Evolutionary conservation across 2,888 invertebrate species (phyloP), one percentile per base, ranked within the genome.

Genomic region (Gasteruption jaculator): DNA sequence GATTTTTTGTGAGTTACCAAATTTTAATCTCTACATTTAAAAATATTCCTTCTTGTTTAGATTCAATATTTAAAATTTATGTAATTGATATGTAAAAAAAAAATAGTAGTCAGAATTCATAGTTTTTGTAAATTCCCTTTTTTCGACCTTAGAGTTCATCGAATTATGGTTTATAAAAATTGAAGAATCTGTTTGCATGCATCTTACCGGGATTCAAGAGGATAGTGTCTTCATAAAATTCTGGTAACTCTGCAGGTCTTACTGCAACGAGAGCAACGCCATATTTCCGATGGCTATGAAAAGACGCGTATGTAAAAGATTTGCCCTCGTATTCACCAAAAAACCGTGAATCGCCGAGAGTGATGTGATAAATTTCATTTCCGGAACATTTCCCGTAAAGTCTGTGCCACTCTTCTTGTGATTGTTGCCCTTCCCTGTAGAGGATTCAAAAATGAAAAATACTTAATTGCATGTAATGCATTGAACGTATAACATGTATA

Each of bases 301-400:
- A 97, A 67, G 94, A 95, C 52, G 97, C 96, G 71, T 95, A 97
- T n/a, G 95, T 96, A 74, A 97, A 99, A 73, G 94, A 94, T 74
- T 97, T 97, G 39, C 96, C 96, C 71, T 95, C 92, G 72, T 95
- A 97, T 74, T 97, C 97, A 18, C 95, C 94, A 68, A 97, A 97
- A 75, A 99, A 97, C 50, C 94, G 82, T 61, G 93, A 93, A 67
- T 95, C 94, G 12, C 90, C 90, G 42, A 96, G 80, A 45, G 88
- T 83, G 55, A 97, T 97, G 73, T 97, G 95, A 75, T 97, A 97
- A 65, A 99, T 96, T 77, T 99, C 97, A 73, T 99, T 99, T 54
- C 97, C 97, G 2, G 96, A 96, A 73, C 96, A 96, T 69, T 92
- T 88, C 12, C 97, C 97, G 70, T 97, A 97, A n/a, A 95, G 76